These are phyloP conservation scores for Pogonomyrmex barbatus DNA, from an alignment of 1,140 invertebrate genomes.

Conservation along the genomic window DNA sequence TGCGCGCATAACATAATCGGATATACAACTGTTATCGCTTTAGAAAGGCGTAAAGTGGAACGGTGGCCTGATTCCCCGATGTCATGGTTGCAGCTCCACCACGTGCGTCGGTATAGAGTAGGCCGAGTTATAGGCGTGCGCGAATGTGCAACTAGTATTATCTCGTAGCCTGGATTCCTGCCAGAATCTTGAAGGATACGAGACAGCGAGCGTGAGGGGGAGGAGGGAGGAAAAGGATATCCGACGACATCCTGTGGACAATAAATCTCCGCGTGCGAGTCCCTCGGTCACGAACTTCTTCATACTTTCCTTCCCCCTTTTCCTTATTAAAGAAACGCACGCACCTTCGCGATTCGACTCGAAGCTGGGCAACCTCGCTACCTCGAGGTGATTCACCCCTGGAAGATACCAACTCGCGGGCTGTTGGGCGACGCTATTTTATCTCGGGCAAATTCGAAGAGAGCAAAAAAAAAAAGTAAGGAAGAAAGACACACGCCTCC, in stretches of 20 bases:
- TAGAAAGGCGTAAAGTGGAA: slow-evolving; percentile 82
- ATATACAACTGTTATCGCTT: slow-evolving; percentile 79
- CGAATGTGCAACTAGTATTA: slow-evolving; percentile 72
- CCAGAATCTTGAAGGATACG: slow-evolving; percentile 62
- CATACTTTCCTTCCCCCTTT: not conserved
- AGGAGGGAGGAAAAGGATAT: not conserved
- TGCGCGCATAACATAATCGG: slow-evolving; percentile 73
- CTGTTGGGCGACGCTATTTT: slow-evolving; percentile 6
- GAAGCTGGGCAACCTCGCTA: slow-evolving; percentile 54
- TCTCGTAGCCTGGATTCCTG: slow-evolving; percentile 69
- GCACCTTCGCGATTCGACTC: slow-evolving; percentile 29
- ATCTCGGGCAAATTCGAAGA: not conserved
- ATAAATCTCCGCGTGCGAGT: not conserved
- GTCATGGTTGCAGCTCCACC: slow-evolving; percentile 81
- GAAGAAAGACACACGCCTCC: not conserved
- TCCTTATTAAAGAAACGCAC: not conserved
- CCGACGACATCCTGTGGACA: not conserved
- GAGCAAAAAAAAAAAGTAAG: not conserved
- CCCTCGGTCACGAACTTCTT: not conserved
- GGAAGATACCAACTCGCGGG: slow-evolving; percentile 71
- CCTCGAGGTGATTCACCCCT: slow-evolving; percentile 73
- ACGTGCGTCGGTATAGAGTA: slow-evolving; percentile 73
- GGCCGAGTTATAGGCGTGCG: slow-evolving; percentile 67
- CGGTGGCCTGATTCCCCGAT: slow-evolving; percentile 83
- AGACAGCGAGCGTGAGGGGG: not conserved